Evolutionary conservation across 2,113 vertebrate species (phyloP).

Genomic region (Caloenas nicobarica): DNA sequence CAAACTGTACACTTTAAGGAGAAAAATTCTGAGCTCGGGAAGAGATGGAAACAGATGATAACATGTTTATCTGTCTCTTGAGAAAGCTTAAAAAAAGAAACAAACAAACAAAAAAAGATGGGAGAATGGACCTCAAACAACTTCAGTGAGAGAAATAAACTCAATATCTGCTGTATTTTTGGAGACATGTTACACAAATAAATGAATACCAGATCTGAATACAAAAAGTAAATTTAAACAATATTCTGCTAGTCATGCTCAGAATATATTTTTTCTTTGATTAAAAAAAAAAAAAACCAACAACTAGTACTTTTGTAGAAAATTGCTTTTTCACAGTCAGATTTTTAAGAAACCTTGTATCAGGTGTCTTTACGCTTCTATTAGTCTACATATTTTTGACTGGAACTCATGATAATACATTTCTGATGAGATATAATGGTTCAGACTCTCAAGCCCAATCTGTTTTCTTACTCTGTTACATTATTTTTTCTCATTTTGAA

Average conservation of each 20-base stretch:
- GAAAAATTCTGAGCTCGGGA: not conserved
- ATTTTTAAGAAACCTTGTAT: not conserved
- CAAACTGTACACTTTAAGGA: fast-evolving
- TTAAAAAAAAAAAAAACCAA: too few species aligned
- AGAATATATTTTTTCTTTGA: not conserved
- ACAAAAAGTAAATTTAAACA: not conserved
- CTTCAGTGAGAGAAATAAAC: not conserved
- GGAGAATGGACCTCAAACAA: not conserved
- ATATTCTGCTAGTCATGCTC: not conserved
- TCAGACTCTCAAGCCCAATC: not conserved
- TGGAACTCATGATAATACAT: not conserved
- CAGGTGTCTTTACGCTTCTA: not conserved
- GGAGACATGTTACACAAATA: not conserved
- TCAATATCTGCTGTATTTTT: not conserved
- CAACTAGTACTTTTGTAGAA: not conserved
- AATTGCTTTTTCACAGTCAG: not conserved
- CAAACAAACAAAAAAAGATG: not conserved
- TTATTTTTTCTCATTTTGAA: not conserved
- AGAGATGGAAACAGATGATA: not conserved
- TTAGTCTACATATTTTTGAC: not conserved
- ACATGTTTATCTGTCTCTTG: not conserved
- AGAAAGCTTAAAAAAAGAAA: not conserved
- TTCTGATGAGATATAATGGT: not conserved
- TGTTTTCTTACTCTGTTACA: not conserved
- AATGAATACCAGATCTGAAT: not conserved